Evolutionary conservation across 2,797 vertebrate species (phyloP), one percentile per base, ranked within the genome.

Genomic region (Graptemys geographica): DNA sequence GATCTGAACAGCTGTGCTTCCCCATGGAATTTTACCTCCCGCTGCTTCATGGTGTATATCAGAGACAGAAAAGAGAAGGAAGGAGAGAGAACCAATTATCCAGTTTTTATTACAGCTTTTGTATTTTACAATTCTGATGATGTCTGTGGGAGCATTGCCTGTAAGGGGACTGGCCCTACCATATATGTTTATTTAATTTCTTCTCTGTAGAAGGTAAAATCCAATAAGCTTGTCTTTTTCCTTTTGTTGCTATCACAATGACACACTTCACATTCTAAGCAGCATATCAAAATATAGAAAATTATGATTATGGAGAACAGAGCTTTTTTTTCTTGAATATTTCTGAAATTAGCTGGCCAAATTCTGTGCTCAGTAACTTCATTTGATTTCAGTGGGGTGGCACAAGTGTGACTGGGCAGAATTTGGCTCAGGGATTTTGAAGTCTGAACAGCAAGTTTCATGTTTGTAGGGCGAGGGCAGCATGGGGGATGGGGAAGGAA

Each of bases 291-390:
- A 91, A 51, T 82, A 86, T 5, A 19, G 15, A 10, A 18, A 78
- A 2, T 44, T 5, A 49, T 53, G 37, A 82, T 33, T 5, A 16
- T 76, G 27, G 37, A 52, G 87, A 56, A 86, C 94, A 91, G 52
- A 79, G 41, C 31, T 3, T 9, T 27, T 47, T 47, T 94, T 94
- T 49, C 87, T 83, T 90, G 93, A 95, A 53, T 86, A 57, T 91
- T 95, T 96, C 87, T 95, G 92, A 51, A 81, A 59, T 19, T 62
- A 25, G 44, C 25, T 79, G 94, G 79, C 16, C 89, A 90, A 57
- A 6, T 89, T 94, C 92, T 62, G 23, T 87, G 16, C 55, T 27
- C 23, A 44, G 9, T 49, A 93, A 90, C 33, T 81, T 94, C 49
- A 41, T 53, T 91, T 59, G 41, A n/a, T 37, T 53, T 44, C 27